Percentiles rank a stretch among this genome's conserved stretches.
phyloP scores from a whole-genome alignment of 53 echinoderm and acorn worm genomes.

The Echinarachnius parma region DNA sequence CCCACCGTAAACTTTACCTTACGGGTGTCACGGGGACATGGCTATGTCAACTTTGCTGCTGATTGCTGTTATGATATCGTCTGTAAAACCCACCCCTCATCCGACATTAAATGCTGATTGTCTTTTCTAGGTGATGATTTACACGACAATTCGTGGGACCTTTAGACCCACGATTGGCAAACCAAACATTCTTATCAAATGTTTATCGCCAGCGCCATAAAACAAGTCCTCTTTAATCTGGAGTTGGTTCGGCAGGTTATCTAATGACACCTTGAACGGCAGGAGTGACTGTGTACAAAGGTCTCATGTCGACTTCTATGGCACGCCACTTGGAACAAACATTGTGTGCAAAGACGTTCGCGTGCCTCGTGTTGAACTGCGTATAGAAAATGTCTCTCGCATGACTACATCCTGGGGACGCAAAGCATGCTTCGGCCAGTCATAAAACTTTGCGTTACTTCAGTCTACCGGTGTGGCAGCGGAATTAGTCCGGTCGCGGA shows the following conservation, averaged over 20 bases:
- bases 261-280: constrained; percentile 7
- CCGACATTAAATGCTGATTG: background rate
- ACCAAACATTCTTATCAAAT: constrained; percentile 24
- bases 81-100: too few relatives aligned
- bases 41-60: constrained; percentile 2
- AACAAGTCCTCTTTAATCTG: constrained; percentile 10
- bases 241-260: background rate
- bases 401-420: too few relatives aligned
- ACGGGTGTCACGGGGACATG: constrained; percentile 31
- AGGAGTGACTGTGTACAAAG: constrained; percentile 27
- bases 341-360: too few relatives aligned
- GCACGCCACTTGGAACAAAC: too few relatives aligned
- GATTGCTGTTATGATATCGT: constrained; percentile 19
- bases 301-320: too few relatives aligned
- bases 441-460: too few relatives aligned
- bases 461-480: too few relatives aligned
- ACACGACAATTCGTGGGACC: constrained; percentile 16
- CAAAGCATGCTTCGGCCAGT: too few relatives aligned
- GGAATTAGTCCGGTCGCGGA: too few relatives aligned
- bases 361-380: too few relatives aligned
- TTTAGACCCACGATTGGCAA: constrained; percentile 30
- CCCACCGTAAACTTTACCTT: too few relatives aligned
- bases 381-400: too few relatives aligned
- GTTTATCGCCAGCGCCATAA: constrained; percentile 23
- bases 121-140: constrained; percentile 24